Evolutionary conservation across 1,140 invertebrate species (phyloP).

Genomic region (Drosophila quadrilineata): DNA sequence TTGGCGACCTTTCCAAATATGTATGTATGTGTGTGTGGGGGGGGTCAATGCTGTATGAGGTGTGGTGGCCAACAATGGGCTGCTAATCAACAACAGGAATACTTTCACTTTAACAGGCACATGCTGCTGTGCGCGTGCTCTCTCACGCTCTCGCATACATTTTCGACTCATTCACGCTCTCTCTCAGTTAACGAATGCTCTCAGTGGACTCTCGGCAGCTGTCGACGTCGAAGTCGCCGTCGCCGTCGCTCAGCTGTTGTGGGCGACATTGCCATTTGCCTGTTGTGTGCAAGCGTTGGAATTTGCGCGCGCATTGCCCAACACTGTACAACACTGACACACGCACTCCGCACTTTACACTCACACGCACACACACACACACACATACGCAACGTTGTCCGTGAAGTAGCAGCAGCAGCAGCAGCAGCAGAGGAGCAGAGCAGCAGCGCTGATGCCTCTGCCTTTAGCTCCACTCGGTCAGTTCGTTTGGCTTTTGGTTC

Average conservation of each 20-base stretch:
- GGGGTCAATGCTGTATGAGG: slow-evolving; percentile 7
- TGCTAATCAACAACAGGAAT: slow-evolving; percentile 70
- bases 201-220: slow-evolving; percentile 38
- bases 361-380: slow-evolving; percentile 40
- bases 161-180: neutral
- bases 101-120: slow-evolving; percentile 64
- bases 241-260: slow-evolving; percentile 64
- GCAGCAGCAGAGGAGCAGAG: slow-evolving; percentile 26
- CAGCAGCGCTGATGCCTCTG: slow-evolving; percentile 10
- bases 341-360: slow-evolving; percentile 53
- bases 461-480: slow-evolving; percentile 39
- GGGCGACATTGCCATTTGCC: slow-evolving; percentile 46
- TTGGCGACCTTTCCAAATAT: slow-evolving; percentile 72
- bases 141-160: slow-evolving; percentile 12
- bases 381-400: slow-evolving; percentile 36
- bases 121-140: slow-evolving; percentile 30
- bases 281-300: slow-evolving; percentile 51
- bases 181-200: neutral
- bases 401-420: slow-evolving; percentile 26
- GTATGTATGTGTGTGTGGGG: slow-evolving; percentile 13
- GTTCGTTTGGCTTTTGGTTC: slow-evolving; percentile 40
- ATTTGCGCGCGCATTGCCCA: slow-evolving; percentile 72
- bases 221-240: slow-evolving; percentile 32
- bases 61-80: slow-evolving; percentile 14
- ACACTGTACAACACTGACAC: slow-evolving; percentile 42